Evolutionary conservation across 2,797 vertebrate species (phyloP), one percentile per base, ranked within the genome.

Genomic region (Oreochromis mossambicus): DNA sequence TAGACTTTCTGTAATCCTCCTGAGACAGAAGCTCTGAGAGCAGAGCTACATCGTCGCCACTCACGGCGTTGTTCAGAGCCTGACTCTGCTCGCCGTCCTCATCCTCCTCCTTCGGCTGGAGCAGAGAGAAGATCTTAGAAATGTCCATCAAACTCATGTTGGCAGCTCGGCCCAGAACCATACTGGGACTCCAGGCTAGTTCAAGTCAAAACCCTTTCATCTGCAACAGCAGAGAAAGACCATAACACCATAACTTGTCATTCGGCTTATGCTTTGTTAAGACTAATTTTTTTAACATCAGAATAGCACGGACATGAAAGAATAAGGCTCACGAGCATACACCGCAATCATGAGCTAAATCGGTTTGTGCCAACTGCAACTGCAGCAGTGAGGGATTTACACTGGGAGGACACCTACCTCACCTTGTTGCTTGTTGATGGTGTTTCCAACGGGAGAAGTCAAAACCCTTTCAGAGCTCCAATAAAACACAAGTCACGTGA

Each of bases 111-210:
- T 94, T 92, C 4, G 98, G 97, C 94, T 97, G 97, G 86, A 99
- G 96, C 95, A 99, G 96, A 86, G 98, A 98, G 95, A 99, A 98
- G 84, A 98, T 97, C 96, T 98, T 98, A 9, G 96, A 97, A 90
- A 99, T 97, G 91, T 99, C 98, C 97, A 99, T 98, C 85, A 99
- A 94, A 92, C 96, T 98, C 97, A 97, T 98, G 90, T 94, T 95
- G 88, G 80, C 85, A 80, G 92, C 89, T 77, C 84, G 93, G 85
- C 93, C 87, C 83, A 89, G 85, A 85, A 93, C 87, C 79, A 91
- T 94, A 95, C 63, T 95, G 95, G 94, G 94, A 83, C 80, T 91
- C 88, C 77, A 81, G 82, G 90, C 82, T 13, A 81, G 85, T 82
- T 85, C 19, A 29, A 56, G 83, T 94, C 91, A 92, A 24, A 91